Conservation (phyloP, 2,797 vertebrate species). For the Phalanger gymnotis region DNA sequence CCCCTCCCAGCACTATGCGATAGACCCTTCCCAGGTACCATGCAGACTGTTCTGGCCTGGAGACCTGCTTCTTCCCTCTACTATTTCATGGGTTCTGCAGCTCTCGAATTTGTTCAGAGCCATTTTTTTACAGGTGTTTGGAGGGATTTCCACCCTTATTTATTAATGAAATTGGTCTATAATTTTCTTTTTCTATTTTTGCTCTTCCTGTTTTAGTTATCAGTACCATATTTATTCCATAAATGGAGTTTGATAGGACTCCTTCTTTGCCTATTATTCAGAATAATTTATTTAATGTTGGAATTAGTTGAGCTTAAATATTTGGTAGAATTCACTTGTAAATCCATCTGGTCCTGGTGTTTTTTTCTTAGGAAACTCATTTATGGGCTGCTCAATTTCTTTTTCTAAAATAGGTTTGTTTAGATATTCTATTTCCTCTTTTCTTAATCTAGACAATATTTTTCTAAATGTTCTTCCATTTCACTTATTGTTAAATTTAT, state of each 20-base stretch:
- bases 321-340: not conserved
- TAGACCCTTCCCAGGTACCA: too few relatives aligned
- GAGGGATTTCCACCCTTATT: too few relatives aligned
- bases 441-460: not conserved
- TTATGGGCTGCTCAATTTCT: not conserved
- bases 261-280: not conserved
- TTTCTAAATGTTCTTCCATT: not conserved
- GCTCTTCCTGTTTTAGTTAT: not conserved
- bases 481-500: not conserved
- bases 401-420: not conserved
- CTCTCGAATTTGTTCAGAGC: too few relatives aligned
- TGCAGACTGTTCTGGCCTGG: too few relatives aligned
- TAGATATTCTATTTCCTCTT: not conserved
- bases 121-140: too few relatives aligned
- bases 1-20: too few relatives aligned
- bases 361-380: not conserved
- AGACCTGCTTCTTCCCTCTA: too few relatives aligned
- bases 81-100: too few relatives aligned
- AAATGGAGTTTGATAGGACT: not conserved
- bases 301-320: not conserved
- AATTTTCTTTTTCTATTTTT: not conserved
- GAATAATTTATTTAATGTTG: not conserved
- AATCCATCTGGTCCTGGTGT: not conserved
- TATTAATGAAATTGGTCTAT: not conserved
- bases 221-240: not conserved